Evolutionary conservation across 2,113 vertebrate genomes (phyloP).

Genomic region (Thalassoma bifasciatum): DNA sequence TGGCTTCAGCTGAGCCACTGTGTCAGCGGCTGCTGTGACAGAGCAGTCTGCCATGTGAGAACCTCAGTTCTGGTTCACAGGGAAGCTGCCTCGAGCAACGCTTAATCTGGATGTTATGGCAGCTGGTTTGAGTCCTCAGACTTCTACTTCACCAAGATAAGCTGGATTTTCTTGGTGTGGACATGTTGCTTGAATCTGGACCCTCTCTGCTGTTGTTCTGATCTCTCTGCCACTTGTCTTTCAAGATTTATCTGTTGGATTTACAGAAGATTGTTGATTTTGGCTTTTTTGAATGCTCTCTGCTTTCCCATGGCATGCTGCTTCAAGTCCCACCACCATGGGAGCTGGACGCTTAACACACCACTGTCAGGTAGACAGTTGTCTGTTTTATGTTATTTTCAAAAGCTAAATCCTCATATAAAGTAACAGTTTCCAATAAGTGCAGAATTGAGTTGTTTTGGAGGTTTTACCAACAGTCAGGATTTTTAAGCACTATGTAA

Average conservation of each 20-base stretch:
- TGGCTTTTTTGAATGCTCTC: conserved; percentile 33
- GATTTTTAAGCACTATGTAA: conserved; percentile 16
- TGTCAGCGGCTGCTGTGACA: conserved; percentile 49
- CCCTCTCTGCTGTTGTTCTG: conserved; percentile 33
- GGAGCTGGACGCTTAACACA: conserved; percentile 78
- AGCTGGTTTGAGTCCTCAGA: conserved; percentile 61
- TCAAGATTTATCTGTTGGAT: conserved; percentile 31
- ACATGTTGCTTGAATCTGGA: conserved; percentile 42
- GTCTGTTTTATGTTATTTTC: background rate
- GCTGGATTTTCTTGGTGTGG: conserved; percentile 59
- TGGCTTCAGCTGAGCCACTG: conserved; percentile 71
- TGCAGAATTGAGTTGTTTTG: background rate
- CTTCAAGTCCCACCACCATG: conserved; percentile 72
- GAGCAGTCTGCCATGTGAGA: conserved; percentile 60
- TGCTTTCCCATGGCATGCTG: conserved; percentile 80
- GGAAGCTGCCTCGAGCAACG: conserved; percentile 47
- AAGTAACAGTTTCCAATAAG: too few relatives aligned
- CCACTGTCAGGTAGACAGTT: conserved; percentile 75
- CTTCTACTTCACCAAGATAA: conserved; percentile 50
- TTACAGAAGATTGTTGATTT: conserved; percentile 28
- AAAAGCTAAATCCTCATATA: background rate
- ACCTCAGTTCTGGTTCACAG: conserved; percentile 54
- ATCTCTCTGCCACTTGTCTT: conserved; percentile 21
- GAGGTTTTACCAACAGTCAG: background rate
- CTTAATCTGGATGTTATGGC: conserved; percentile 70